Evolutionary conservation across 2,113 vertebrate species (phyloP).

Genomic region (Philantomba maxwellii): DNA sequence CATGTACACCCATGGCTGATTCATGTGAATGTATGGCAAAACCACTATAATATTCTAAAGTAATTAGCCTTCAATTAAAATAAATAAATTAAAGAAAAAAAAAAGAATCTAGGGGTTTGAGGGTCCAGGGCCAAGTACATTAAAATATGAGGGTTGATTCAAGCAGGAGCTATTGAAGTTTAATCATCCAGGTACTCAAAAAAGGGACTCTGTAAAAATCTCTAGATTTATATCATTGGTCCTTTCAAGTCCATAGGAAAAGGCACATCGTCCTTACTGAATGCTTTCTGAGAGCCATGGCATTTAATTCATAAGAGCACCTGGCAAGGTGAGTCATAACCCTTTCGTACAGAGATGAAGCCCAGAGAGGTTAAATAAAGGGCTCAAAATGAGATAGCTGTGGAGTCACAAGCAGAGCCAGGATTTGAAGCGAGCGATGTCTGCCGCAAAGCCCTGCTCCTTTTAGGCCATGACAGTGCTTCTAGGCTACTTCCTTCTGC

Average conservation of each 20-base stretch:
- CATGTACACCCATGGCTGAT: neutral
- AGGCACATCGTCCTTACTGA: accelerated
- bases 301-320: neutral
- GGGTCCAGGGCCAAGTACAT: neutral
- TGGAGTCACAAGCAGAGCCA: neutral
- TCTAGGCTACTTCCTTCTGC: no score
- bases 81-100: neutral
- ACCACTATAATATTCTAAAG: neutral
- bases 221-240: neutral
- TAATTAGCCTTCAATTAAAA: neutral
- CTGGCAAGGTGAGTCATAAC: neutral
- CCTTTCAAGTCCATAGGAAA: neutral
- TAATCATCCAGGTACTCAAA: neutral
- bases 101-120: neutral
- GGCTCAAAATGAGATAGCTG: neutral
- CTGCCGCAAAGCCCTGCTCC: neutral
- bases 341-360: neutral
- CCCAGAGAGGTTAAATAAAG: neutral
- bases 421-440: neutral
- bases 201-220: neutral
- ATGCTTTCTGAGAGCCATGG: neutral
- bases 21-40: neutral
- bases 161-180: neutral
- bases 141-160: neutral
- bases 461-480: neutral